phyloP scores from a whole-genome alignment of 2,797 vertebrate genomes.

The Molothrus ater region DNA sequence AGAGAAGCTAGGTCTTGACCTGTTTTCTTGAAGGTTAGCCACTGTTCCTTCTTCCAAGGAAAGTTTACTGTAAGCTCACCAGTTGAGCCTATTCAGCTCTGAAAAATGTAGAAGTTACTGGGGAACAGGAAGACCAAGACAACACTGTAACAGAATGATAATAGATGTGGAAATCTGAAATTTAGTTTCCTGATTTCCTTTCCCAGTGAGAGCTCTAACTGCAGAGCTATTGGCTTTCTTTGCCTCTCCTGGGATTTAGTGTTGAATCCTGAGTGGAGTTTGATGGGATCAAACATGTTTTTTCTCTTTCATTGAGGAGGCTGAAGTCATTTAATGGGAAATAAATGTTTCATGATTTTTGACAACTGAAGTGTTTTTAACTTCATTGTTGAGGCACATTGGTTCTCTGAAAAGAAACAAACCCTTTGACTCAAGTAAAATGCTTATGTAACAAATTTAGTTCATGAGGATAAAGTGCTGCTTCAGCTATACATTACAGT shows the following conservation, averaged over 20 bases:
- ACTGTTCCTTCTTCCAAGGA: neutral
- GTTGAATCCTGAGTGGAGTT: neutral
- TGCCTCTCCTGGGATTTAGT: neutral
- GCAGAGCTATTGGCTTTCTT: neutral
- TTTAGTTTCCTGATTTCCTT: neutral
- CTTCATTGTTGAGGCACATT: neutral
- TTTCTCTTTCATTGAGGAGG: neutral
- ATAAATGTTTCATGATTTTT: neutral
- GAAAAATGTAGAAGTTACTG: neutral
- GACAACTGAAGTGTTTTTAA: neutral
- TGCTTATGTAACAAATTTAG: neutral
- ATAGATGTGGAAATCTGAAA: neutral
- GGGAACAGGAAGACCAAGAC: neutral
- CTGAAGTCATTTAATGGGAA: neutral
- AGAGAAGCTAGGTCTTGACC: neutral
- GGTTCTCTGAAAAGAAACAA: neutral
- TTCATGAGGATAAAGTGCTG: neutral
- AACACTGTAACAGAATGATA: neutral
- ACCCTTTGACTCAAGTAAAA: neutral
- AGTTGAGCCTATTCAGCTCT: neutral
- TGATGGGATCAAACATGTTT: neutral
- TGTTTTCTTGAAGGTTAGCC: neutral
- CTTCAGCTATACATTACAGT: neutral
- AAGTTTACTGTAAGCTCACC: neutral
- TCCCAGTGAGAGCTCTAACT: neutral